These are phyloP conservation scores for Maniola jurtina DNA, from an alignment of 1,140 invertebrate species.

Conservation along the genomic window DNA sequence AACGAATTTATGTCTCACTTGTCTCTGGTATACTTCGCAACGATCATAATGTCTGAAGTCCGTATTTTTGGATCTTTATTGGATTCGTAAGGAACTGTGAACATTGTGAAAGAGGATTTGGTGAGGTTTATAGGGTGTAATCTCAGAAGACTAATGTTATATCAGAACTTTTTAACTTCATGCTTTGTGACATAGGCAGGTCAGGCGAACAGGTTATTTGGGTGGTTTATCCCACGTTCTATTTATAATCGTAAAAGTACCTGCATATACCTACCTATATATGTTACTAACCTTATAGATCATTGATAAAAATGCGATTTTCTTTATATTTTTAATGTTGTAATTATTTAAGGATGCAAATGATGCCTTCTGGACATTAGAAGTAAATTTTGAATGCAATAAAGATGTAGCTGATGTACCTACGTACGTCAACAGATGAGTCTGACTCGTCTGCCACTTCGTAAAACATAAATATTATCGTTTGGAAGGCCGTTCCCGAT, in stretches of 20 bases:
- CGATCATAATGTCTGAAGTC: conserved; percentile 60
- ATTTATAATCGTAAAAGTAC: neutral
- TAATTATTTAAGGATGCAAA: conserved; percentile 14
- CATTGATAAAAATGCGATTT: neutral
- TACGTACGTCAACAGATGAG: conserved; percentile 56
- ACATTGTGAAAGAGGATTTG: conserved; percentile 52
- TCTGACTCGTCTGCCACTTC: conserved; percentile 58
- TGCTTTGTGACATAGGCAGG: conserved; percentile 33
- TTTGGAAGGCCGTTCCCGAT: conserved; percentile 72
- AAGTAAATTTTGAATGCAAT: conserved; percentile 32
- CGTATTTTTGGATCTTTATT: conserved; percentile 70
- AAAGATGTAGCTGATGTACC: conserved; percentile 55
- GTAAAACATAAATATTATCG: conserved; percentile 77
- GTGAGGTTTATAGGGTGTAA: conserved; percentile 49
- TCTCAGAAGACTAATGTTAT: conserved; percentile 21
- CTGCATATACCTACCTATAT: no score
- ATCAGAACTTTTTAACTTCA: conserved; percentile 17
- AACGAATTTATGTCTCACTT: conserved; percentile 72
- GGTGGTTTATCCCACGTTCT: neutral
- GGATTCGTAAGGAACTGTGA: conserved; percentile 56
- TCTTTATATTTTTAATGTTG: conserved; percentile 9
- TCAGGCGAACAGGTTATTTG: conserved; percentile 29
- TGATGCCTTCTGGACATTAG: conserved; percentile 23
- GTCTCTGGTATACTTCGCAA: conserved; percentile 56
- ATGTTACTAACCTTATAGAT: neutral